Conservation (phyloP, 2,113 vertebrate species). For the Oreochromis niloticus region DNA sequence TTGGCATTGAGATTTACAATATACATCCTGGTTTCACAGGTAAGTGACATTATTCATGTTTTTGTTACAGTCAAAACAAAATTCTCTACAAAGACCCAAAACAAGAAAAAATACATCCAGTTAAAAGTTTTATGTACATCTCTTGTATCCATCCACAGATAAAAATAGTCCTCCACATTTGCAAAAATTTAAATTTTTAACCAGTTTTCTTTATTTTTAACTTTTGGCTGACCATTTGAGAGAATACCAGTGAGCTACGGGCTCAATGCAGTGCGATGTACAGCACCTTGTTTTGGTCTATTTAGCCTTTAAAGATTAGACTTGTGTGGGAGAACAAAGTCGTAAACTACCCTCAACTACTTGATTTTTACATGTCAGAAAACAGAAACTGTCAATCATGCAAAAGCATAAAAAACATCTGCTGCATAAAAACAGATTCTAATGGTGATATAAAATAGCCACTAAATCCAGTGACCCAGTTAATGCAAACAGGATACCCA, state of each 20-base stretch:
- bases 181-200: fast-evolving
- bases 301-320: neutral
- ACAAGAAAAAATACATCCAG: neutral
- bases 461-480: neutral
- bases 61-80: neutral
- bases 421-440: neutral
- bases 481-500: neutral
- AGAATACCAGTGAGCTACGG: neutral
- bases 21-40: neutral
- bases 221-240: neutral
- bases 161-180: neutral
- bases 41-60: neutral
- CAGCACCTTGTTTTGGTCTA: neutral
- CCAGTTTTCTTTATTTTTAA: neutral
- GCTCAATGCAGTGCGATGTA: neutral
- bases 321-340: neutral
- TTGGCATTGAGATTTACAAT: neutral
- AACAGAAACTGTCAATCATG: neutral
- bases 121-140: neutral
- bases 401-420: neutral
- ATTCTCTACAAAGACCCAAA: neutral
- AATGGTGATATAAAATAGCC: neutral
- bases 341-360: neutral
- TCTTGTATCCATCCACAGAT: neutral
- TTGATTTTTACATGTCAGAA: neutral